A percentile compares a stretch with the other conserved stretches of the same genome.
These are phyloP conservation scores for Dasyurus viverrinus DNA, from an alignment of 2,113 vertebrate genomes.

Conservation along the genomic window DNA sequence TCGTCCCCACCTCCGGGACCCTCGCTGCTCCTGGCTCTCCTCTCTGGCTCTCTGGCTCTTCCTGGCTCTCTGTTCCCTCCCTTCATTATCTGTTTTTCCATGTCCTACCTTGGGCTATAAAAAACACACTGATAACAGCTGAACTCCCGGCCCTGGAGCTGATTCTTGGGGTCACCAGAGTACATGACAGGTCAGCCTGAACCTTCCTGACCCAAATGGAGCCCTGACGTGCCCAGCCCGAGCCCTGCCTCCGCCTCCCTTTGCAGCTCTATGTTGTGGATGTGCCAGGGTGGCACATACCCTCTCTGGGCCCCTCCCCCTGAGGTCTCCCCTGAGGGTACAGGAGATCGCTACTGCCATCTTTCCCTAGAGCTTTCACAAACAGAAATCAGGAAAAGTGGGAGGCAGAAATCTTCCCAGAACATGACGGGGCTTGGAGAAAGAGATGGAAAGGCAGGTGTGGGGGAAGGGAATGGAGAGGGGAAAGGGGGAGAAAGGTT, in stretches of 20 bases:
- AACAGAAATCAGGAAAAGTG: not conserved
- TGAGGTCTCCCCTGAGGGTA: not conserved
- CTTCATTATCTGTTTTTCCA: not conserved
- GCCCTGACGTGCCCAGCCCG: too few relatives aligned
- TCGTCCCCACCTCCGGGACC: not conserved
- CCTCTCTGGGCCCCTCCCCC: not conserved
- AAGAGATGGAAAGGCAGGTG: not conserved
- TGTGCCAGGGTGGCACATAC: not conserved
- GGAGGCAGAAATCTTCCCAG: not conserved
- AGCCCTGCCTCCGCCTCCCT: not conserved
- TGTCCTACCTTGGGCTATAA: not conserved
- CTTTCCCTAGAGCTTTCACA: not conserved
- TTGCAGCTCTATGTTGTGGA: not conserved
- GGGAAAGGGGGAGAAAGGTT: not conserved
- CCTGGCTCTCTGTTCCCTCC: not conserved
- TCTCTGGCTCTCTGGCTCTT: not conserved
- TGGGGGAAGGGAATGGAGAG: not conserved
- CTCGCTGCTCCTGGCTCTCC: not conserved
- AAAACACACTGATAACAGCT: not conserved
- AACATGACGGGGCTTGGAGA: not conserved
- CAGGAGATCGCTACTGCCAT: accelerated
- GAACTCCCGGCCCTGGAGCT: not conserved
- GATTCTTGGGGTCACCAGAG: not conserved
- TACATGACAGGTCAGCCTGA: not conserved
- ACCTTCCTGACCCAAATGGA: not conserved